These are phyloP conservation scores for Ginglymostoma cirratum DNA, from an alignment of 2,113 vertebrate genomes.

Conservation along the genomic window DNA sequence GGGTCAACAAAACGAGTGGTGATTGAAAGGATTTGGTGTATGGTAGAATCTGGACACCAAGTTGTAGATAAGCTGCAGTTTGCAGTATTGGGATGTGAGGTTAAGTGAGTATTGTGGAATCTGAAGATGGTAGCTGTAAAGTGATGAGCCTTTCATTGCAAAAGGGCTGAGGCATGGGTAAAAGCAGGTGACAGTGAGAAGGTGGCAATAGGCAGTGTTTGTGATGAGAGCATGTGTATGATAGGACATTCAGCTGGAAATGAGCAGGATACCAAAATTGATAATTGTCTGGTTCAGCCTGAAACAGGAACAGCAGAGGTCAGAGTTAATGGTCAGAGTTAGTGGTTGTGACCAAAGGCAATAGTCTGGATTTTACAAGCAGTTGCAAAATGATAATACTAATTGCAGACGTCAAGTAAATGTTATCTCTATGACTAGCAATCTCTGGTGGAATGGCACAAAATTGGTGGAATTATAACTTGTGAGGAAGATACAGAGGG, in stretches of 20 bases:
- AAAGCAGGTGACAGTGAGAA: neutral
- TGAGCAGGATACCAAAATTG: neutral
- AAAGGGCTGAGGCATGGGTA: neutral
- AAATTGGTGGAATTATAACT: no score
- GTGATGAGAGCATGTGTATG: neutral
- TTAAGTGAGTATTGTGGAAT: neutral
- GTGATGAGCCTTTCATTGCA: neutral
- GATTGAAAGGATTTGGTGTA: neutral
- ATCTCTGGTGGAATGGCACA: neutral
- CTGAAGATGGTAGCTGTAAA: neutral
- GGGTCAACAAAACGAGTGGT: neutral
- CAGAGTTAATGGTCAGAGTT: neutral
- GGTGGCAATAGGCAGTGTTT: neutral
- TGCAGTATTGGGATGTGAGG: neutral
- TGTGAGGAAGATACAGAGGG: no score
- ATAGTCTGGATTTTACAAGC: neutral
- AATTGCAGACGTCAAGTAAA: neutral
- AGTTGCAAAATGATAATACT: neutral
- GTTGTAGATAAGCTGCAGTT: neutral
- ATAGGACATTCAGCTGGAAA: neutral
- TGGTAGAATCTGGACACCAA: neutral
- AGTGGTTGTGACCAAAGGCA: neutral
- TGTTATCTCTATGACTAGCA: no score
- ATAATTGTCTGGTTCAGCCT: neutral
- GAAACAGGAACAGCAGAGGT: neutral